Conservation (phyloP, 2,888 invertebrate species). For the Amorpha juglandis region DNA sequence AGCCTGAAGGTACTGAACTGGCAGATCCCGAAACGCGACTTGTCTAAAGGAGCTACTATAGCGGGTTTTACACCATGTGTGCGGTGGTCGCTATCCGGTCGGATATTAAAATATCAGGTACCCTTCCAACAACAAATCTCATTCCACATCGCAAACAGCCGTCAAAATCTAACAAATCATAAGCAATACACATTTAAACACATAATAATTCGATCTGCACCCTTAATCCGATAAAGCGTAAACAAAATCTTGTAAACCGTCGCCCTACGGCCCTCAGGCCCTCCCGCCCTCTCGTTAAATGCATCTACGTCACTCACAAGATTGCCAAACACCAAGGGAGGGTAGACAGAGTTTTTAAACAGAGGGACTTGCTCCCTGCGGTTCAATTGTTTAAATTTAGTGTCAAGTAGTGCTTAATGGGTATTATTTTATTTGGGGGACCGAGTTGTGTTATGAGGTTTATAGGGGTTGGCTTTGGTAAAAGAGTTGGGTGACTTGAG, state of each 20-base stretch:
- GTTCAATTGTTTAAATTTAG: conserved; percentile 47
- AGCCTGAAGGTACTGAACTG: too few relatives aligned
- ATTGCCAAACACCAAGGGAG: conserved; percentile 61
- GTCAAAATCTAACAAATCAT: neutral
- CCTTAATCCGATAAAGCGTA: conserved; percentile 56
- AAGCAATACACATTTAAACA: conserved; percentile 8
- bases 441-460: conserved; percentile 20
- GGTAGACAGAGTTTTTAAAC: conserved; percentile 36
- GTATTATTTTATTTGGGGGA: conserved; percentile 43
- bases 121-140: too few relatives aligned
- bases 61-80: too few relatives aligned
- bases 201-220: conserved; percentile 31
- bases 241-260: conserved; percentile 51
- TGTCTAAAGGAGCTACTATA: too few relatives aligned
- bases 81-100: too few relatives aligned
- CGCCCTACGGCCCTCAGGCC: conserved; percentile 33
- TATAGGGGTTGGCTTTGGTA: neutral
- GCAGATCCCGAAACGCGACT: too few relatives aligned
- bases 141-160: neutral
- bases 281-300: conserved; percentile 45
- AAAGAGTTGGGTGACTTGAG: neutral
- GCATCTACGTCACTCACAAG: conserved; percentile 66
- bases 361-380: conserved; percentile 19
- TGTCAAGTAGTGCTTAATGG: conserved; percentile 58
- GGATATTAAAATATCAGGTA: too few relatives aligned